phyloP scores from a whole-genome alignment of 2,888 invertebrate species.

The Chironomus riparius region DNA sequence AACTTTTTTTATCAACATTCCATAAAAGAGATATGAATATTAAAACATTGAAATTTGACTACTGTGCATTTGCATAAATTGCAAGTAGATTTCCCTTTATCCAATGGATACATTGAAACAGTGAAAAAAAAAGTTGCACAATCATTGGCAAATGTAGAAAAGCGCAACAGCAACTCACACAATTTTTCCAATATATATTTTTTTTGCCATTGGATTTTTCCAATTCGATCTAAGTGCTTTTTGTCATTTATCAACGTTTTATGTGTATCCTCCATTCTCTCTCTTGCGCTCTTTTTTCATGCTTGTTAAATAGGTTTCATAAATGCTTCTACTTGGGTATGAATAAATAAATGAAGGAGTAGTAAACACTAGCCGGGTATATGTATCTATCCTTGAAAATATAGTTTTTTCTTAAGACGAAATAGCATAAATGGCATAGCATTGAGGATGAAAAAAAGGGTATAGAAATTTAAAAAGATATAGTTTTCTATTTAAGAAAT shows the following conservation, averaged over 20 bases:
- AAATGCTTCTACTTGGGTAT: background rate
- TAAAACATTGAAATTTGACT: background rate
- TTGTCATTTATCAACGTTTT: slow-evolving; percentile 31
- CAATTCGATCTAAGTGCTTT: slow-evolving; percentile 32
- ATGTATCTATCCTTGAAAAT: background rate
- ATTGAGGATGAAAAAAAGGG: background rate
- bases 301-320: slow-evolving; percentile 9
- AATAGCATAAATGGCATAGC: too few species aligned
- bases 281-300: slow-evolving; percentile 1
- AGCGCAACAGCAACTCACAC: slow-evolving; percentile 16
- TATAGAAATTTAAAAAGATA: background rate
- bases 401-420: too few species aligned
- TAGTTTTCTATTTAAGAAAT: background rate
- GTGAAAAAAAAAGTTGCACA: background rate
- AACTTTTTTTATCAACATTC: too few species aligned
- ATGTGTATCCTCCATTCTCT: slow-evolving; percentile 11
- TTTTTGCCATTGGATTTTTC: slow-evolving; percentile 11
- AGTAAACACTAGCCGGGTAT: background rate
- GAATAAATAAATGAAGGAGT: background rate
- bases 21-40: too few species aligned
- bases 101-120: background rate
- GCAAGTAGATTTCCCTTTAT: background rate
- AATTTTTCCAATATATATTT: slow-evolving; percentile 9
- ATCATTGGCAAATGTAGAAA: background rate
- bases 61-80: slow-evolving; percentile 21